Conservation (phyloP, 2,113 vertebrate species). For the Gulo gulo region DNA sequence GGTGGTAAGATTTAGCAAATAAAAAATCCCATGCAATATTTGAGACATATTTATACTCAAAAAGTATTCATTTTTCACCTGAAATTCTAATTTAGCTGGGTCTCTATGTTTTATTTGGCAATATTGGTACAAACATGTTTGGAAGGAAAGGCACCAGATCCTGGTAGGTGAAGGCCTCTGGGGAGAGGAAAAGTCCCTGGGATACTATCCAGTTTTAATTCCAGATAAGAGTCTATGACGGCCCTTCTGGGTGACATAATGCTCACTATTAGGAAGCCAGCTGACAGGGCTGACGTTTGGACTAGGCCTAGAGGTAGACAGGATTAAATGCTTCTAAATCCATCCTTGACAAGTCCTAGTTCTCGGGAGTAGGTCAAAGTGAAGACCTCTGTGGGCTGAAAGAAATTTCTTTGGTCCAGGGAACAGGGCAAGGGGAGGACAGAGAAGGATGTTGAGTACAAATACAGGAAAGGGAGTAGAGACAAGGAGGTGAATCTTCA, state of each 20-base stretch:
- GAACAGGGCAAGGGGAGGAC: not conserved
- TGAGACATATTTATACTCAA: not conserved
- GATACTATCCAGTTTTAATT: not conserved
- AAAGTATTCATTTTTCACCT: not conserved
- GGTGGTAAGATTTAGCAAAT: not conserved
- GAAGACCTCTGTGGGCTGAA: not conserved
- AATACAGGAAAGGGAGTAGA: not conserved
- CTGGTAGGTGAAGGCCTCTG: not conserved
- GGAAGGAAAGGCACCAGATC: not conserved
- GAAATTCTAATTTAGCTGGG: not conserved
- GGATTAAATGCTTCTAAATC: not conserved
- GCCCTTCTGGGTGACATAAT: not conserved
- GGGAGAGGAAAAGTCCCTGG: not conserved
- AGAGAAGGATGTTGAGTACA: not conserved
- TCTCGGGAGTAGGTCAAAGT: not conserved
- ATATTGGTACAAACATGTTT: not conserved
- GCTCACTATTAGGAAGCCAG: not conserved
- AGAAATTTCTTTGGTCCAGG: not conserved
- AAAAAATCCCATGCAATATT: not conserved
- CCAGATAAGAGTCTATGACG: not conserved
- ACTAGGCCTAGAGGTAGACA: not conserved
- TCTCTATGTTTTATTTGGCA: not conserved
- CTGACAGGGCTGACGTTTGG: not conserved
- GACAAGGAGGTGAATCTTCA: not conserved
- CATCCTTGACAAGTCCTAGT: not conserved